These are phyloP conservation scores for Parazoanthus darwini DNA, from an alignment of 92 coral and sea anemone genomes.

Conservation along the genomic window DNA sequence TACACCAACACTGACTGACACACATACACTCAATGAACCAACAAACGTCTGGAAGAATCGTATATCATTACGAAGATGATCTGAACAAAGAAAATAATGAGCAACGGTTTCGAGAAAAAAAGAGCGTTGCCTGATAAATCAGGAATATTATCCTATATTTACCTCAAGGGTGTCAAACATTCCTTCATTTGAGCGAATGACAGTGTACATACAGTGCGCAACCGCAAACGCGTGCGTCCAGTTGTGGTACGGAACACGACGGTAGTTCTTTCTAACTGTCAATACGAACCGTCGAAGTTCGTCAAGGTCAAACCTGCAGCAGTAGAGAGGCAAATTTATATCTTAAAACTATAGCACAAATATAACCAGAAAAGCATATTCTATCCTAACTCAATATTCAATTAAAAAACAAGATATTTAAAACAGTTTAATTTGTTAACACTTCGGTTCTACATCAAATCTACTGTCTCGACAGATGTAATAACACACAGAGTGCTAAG, in stretches of 20 bases:
- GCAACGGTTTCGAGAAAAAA: too few relatives aligned
- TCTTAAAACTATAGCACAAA: not conserved
- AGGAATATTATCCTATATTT: not conserved
- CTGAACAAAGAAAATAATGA: too few relatives aligned
- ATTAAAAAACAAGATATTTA: too few relatives aligned
- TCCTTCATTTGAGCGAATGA: constrained; percentile 83
- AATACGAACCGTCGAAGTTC: constrained; percentile 90
- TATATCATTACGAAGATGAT: not conserved
- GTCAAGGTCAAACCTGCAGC: constrained; percentile 82
- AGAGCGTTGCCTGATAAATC: too few relatives aligned
- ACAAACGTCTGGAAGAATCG: too few relatives aligned
- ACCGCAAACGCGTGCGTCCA: constrained; percentile 99
- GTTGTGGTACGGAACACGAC: constrained; percentile 95
- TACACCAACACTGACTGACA: not conserved
- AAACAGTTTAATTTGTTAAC: too few relatives aligned
- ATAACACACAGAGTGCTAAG: too few relatives aligned
- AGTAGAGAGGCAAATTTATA: not conserved
- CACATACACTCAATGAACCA: too few relatives aligned
- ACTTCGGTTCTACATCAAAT: too few relatives aligned
- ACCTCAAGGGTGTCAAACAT: constrained; percentile 91
- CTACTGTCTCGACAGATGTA: too few relatives aligned
- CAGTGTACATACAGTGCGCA: constrained; percentile 97
- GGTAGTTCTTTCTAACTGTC: constrained; percentile 94
- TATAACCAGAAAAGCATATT: too few relatives aligned
- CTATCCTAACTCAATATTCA: too few relatives aligned